Evolutionary conservation across 2,888 invertebrate genomes (phyloP).

Genomic region (Rhagophthalmus giganteus): DNA sequence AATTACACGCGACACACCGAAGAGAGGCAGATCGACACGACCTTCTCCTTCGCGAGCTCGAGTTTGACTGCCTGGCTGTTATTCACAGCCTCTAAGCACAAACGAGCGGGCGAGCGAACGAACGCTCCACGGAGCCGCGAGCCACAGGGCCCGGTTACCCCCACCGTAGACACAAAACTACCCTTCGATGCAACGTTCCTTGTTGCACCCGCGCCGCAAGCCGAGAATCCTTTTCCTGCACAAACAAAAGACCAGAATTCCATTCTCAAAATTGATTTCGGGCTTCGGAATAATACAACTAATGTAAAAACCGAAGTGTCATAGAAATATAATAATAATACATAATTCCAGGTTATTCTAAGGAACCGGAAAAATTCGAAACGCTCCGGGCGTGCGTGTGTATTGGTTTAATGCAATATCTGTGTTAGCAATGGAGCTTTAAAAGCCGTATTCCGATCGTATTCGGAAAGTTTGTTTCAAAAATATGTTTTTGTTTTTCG

Average conservation of each 20-base stretch:
- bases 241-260: conserved; percentile 35
- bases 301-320: conserved; percentile 29
- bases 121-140: conserved; percentile 28
- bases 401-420: conserved; percentile 40
- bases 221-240: conserved; percentile 26
- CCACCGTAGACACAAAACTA: conserved; percentile 35
- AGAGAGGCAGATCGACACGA: conserved; percentile 13
- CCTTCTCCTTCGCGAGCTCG: conserved; percentile 22
- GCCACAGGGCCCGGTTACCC: conserved; percentile 34
- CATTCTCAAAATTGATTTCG: conserved; percentile 33
- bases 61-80: conserved; percentile 36
- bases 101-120: conserved; percentile 20
- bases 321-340: conserved; percentile 31
- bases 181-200: conserved; percentile 35
- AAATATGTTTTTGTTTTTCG: conserved; percentile 1
- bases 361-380: conserved; percentile 18
- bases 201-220: conserved; percentile 27
- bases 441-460: conserved; percentile 34
- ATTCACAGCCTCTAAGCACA: conserved; percentile 25
- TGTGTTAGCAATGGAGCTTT: conserved; percentile 38
- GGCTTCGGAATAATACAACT: conserved; percentile 32
- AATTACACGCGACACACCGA: conserved; percentile 28
- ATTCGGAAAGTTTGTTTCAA: conserved; percentile 25
- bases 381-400: conserved; percentile 12
- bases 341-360: no score